Percentiles rank a stretch among this genome's conserved stretches.
Evolutionary conservation across 1,140 invertebrate genomes (phyloP).

Genomic region (Ips nitidus): DNA sequence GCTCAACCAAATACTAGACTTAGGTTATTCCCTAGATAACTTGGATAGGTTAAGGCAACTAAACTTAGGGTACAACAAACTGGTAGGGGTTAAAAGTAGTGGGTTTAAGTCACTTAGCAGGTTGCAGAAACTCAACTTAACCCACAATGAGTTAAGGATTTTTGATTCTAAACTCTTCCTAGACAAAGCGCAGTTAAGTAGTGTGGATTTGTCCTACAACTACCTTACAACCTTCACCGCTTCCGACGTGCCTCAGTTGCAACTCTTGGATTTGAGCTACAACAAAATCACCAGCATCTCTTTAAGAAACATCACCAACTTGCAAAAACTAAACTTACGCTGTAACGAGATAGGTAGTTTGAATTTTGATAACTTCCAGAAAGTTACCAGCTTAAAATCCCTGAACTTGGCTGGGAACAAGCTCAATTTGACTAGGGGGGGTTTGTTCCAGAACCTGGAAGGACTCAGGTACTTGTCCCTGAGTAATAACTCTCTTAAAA

Average conservation of each 20-base stretch:
- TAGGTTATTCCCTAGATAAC: slow-evolving; percentile 33
- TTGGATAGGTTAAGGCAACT: slow-evolving; percentile 34
- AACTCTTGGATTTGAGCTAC: slow-evolving; percentile 38
- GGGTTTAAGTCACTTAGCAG: slow-evolving; percentile 22
- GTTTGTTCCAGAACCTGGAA: slow-evolving; percentile 34
- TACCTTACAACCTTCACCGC: slow-evolving; percentile 21
- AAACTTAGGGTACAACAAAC: slow-evolving; percentile 36
- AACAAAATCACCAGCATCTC: slow-evolving; percentile 34
- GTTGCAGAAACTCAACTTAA: slow-evolving; percentile 28
- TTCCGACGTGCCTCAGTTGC: slow-evolving; percentile 25
- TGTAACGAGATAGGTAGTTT: slow-evolving; percentile 34
- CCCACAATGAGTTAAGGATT: slow-evolving; percentile 23
- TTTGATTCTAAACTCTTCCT: slow-evolving; percentile 31
- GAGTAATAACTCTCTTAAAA: slow-evolving; percentile 35
- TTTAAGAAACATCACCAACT: slow-evolving; percentile 25
- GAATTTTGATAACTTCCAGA: slow-evolving; percentile 21
- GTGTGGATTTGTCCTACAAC: slow-evolving; percentile 41
- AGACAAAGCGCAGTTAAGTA: slow-evolving; percentile 24
- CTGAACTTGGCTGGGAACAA: slow-evolving; percentile 41
- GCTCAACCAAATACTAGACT: slow-evolving; percentile 39
- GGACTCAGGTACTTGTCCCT: slow-evolving; percentile 34
- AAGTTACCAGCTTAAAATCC: slow-evolving; percentile 25
- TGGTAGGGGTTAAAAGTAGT: slow-evolving; percentile 25
- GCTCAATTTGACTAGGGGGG: slow-evolving; percentile 28
- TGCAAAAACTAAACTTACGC: slow-evolving; percentile 30